Base-by-base conservation (phyloP, 2,797 vertebrate species). In the Coregonus ussuriensis region DNA sequence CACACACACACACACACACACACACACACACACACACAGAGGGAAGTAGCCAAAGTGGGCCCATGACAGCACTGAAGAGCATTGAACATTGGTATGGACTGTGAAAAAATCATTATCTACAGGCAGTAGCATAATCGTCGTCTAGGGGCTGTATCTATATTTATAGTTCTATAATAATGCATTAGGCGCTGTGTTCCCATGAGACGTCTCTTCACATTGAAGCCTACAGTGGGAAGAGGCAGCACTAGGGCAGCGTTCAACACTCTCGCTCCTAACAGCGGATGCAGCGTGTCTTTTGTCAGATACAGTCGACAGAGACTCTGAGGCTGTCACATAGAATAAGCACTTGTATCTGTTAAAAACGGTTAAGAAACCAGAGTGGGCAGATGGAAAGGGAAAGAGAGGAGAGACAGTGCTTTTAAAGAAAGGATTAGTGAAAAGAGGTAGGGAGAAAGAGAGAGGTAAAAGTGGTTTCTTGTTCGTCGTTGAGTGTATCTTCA, bases 131-230 rank as follows among this genome's bases (percentile, higher is more conserved):
- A 47, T 13, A 47, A 3, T 9, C 41, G 9, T 47, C 2, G 41
- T 47, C 41, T 47, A 47, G 41, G 41, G 41, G 41, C 9, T 47
- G 41, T 13, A 47, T 47, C 41, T 47, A 63, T 85, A 90, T 91
- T 91, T 89, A 89, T 91, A 87, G 85, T 76, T 16, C 69, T 29
- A 74, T 80, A 82, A 84, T 77, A 82, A 82, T 87, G 86, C 89
- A 89, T 92, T 89, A 88, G 80, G 9, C n/a, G 9, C 21, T 63
- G 59, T 63, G 7, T 25, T 25, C 59, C 9, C n/a, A 63, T 5
- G 59, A 59, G 59, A 21, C 4, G 59, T 63, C 59, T 25, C 59
- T 25, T 63, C 59, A 25, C 21, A 29, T 63, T 18, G 18, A 59
- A 21, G 56, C 56, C 56, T 59, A 21, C 56, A 59, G 56, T 59